Evolutionary conservation across 2,797 vertebrate species (phyloP).

Genomic region (Vespertilio murinus): DNA sequence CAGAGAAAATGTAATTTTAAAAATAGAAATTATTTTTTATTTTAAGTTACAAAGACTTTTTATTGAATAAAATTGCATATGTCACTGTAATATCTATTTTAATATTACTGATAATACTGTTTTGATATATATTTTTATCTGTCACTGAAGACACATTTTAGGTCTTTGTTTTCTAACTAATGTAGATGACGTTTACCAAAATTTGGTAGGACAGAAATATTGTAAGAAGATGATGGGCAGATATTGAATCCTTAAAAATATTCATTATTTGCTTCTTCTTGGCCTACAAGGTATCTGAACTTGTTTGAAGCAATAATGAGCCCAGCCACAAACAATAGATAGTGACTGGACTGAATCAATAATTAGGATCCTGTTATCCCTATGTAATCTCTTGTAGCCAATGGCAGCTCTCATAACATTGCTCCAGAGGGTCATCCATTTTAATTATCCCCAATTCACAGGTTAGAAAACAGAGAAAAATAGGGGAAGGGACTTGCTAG

Average conservation of each 20-base stretch:
- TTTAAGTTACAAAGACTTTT: not conserved
- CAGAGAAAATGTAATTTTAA: no score
- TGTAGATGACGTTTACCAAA: not conserved
- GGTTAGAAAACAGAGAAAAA: not conserved
- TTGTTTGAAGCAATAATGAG: not conserved
- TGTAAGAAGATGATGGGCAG: not conserved
- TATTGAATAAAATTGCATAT: not conserved
- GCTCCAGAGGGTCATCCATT: accelerated
- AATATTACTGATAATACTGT: not conserved
- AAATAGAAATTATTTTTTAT: not conserved
- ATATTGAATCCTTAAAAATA: not conserved
- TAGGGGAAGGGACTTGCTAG: not conserved
- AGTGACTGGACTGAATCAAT: not conserved
- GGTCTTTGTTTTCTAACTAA: not conserved
- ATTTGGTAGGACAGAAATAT: not conserved
- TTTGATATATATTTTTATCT: not conserved
- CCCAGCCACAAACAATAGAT: not conserved
- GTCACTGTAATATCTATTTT: not conserved
- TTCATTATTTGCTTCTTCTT: not conserved
- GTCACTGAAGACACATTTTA: not conserved
- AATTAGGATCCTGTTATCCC: not conserved
- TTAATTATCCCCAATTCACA: not conserved
- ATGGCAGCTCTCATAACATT: not conserved
- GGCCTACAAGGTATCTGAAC: not conserved
- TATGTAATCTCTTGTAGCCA: not conserved